phyloP scores from a whole-genome alignment of 2,888 invertebrate genomes.

The Apantesis nais region DNA sequence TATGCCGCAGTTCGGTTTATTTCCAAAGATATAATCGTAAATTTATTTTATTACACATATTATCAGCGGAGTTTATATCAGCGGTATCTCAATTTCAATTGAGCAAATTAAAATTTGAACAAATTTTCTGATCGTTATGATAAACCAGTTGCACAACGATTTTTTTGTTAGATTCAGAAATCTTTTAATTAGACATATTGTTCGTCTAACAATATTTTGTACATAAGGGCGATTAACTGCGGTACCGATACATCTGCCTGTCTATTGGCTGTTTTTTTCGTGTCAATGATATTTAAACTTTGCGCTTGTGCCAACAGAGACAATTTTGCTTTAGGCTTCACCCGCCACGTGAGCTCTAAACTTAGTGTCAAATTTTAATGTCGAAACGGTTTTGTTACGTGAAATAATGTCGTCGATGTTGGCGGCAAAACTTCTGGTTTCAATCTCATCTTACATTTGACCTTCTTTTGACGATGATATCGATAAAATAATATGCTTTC shows the following conservation, averaged over 20 bases:
- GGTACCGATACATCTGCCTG: constrained; percentile 69
- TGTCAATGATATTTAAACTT: constrained; percentile 58
- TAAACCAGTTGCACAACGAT: constrained; percentile 55
- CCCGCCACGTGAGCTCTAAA: constrained; percentile 58
- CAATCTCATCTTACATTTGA: constrained; percentile 71
- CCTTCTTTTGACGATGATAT: constrained; percentile 63
- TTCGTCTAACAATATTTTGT: constrained; percentile 64
- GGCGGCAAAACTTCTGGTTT: constrained; percentile 62
- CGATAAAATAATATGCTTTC: constrained; percentile 31
- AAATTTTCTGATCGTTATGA: constrained; percentile 52
- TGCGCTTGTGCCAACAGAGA: constrained; percentile 48
- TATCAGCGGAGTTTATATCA: constrained; percentile 45
- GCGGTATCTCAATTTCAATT: constrained; percentile 56
- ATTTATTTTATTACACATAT: constrained; percentile 51
- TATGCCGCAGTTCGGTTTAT: constrained; percentile 48
- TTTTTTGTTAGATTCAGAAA: constrained; percentile 62
- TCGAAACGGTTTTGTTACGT: constrained; percentile 72
- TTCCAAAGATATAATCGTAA: constrained; percentile 50
- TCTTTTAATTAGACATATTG: constrained; percentile 78
- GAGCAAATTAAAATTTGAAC: constrained; percentile 56
- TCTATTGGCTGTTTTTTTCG: constrained; percentile 36
- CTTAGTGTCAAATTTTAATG: constrained; percentile 80
- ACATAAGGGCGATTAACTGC: constrained; percentile 62
- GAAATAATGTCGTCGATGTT: constrained; percentile 61
- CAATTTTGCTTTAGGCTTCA: constrained; percentile 53